Conservation (phyloP, 2,113 vertebrate genomes). For the Hippoglossus stenolepis region DNA sequence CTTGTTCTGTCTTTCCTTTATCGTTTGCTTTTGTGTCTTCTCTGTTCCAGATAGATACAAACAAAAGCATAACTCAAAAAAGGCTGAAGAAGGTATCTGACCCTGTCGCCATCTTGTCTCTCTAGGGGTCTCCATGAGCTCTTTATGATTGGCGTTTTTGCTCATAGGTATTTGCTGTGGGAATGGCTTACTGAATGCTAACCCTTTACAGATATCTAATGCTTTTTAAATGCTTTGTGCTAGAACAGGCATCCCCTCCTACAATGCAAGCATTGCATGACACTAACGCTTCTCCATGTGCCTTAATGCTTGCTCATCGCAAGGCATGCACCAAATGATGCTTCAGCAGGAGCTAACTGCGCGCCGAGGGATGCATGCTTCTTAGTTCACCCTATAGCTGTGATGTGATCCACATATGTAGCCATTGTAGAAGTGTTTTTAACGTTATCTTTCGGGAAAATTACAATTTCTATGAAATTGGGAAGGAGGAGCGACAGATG, state of each 20-base stretch:
- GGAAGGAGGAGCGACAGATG: no score
- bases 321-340: slow-evolving; percentile 46
- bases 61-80: slow-evolving; percentile 95
- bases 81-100: slow-evolving; percentile 86
- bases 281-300: slow-evolving; percentile 52
- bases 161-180: slow-evolving; percentile 32
- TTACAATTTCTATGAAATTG: no score
- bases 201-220: slow-evolving; percentile 19
- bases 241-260: slow-evolving; percentile 16
- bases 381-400: slow-evolving; percentile 26
- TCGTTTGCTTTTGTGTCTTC: slow-evolving; percentile 83
- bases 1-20: slow-evolving; percentile 73
- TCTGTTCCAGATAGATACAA: slow-evolving; percentile 94
- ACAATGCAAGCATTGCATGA: slow-evolving; percentile 65
- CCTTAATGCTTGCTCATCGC: slow-evolving; percentile 37
- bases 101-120: slow-evolving; percentile 76
- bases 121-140: slow-evolving; percentile 47
- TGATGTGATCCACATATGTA: slow-evolving; percentile 39
- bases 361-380: slow-evolving; percentile 60
- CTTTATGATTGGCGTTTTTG: slow-evolving; percentile 46
- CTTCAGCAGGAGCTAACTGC: slow-evolving; percentile 35
- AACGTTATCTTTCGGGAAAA: not conserved
- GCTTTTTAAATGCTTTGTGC: slow-evolving; percentile 50
- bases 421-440: slow-evolving; percentile 55
- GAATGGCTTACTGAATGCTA: slow-evolving; percentile 59